Evolutionary conservation across 1,140 invertebrate genomes (phyloP).

Genomic region (Carposina sasakii): DNA sequence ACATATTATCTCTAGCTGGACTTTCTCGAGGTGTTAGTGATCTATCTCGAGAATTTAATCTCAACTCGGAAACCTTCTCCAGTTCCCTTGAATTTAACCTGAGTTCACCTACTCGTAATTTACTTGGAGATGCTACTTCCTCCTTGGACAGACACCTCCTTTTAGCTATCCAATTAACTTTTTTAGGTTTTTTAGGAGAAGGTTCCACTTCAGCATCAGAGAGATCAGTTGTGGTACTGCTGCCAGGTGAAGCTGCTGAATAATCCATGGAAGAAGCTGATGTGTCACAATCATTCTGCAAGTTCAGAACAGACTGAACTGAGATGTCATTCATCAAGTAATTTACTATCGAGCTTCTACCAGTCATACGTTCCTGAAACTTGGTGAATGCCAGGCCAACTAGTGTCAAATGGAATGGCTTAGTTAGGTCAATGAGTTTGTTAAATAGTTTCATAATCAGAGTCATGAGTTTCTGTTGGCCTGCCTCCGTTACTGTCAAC

Average conservation of each 20-base stretch:
- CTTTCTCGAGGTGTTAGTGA: constrained; percentile 64
- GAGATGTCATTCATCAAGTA: constrained; percentile 81
- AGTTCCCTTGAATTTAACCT: constrained; percentile 73
- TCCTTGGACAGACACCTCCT: constrained; percentile 60
- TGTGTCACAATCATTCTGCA: constrained; percentile 73
- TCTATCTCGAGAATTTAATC: constrained; percentile 65
- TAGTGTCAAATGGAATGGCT: constrained; percentile 84
- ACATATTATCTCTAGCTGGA: constrained; percentile 59
- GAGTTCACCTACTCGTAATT: constrained; percentile 75
- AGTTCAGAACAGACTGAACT: constrained; percentile 79
- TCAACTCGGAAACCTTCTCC: constrained; percentile 66
- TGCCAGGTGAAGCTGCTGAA: constrained; percentile 70
- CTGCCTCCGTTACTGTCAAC: constrained; percentile 70
- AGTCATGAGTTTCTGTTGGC: constrained; percentile 78
- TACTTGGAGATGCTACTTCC: constrained; percentile 75
- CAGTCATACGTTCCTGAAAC: constrained; percentile 79
- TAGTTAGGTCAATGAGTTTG: constrained; percentile 79
- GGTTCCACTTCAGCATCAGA: constrained; percentile 78
- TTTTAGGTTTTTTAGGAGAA: constrained; percentile 78
- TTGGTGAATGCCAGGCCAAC: constrained; percentile 85
- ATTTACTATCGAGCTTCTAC: constrained; percentile 78
- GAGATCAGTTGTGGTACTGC: constrained; percentile 71
- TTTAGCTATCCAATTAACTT: constrained; percentile 63
- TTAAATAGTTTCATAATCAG: constrained; percentile 83
- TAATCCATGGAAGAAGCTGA: constrained; percentile 73